Evolutionary conservation across 2,888 invertebrate species (phyloP), one percentile per base, ranked within the genome.

Genomic region (Linnaemya tessellans): DNA sequence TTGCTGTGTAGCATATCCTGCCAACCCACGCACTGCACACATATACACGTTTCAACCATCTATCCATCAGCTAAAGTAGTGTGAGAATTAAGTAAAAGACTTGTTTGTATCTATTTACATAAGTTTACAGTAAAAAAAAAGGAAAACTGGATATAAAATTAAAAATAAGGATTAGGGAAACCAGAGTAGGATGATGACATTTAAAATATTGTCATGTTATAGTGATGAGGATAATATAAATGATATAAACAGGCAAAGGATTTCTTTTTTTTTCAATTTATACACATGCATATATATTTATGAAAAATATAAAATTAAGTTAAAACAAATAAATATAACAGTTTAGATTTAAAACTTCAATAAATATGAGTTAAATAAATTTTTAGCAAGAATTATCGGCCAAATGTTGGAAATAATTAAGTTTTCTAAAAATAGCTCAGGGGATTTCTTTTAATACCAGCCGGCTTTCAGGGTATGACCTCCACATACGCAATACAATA

Each of bases 131-230:
- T 58, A 30, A 38, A 54, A 75, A 13, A 41, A 30, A 13, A 35
- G n/a, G 30, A 2, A 43, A 46, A 20, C 11, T 25, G 41, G 54
- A 71, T 54, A 71, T 71, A 56, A 79, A 71, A 56, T 80, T 79
- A 79, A 43, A 71, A 30, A 30, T 54, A 62, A 35, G 62, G 54
- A 79, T 79, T 79, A 64, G 51, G n/a, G 3, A 58, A 41, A 3
- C 13, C 38, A 25, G 15, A 35, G 2, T 35, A 5, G 30, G 20
- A 64, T 64, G 78, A 70, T 79, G 41, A 70, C 62, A 70, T 79
- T 70, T 70, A 70, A 79, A 70, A 54, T 62, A 62, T 62, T 79
- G 71, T 64, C 62, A 54, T 56, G 22, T 71, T 54, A 25, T 13
- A 41, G 62, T 43, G 54, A 56, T 46, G 41, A 58, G 11, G 18